Evolutionary conservation across 2,113 vertebrate species (phyloP).

Genomic region (Perccottus glenii): DNA sequence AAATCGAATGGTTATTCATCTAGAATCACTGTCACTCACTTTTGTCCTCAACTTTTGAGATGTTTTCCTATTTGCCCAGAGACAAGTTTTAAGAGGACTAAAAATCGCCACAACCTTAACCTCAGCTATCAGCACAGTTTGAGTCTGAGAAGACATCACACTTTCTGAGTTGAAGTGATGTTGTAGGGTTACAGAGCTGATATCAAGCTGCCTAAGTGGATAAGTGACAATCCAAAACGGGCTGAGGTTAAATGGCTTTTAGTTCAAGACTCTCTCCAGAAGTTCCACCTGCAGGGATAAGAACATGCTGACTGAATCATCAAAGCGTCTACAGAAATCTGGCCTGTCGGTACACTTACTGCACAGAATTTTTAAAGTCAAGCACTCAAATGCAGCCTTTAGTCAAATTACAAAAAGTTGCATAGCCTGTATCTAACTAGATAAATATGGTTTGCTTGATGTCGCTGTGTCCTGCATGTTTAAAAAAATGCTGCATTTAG

Average conservation of each 20-base stretch:
- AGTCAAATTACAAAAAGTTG: neutral
- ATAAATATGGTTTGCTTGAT: no score
- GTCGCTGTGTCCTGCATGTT: no score
- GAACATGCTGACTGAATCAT: constrained; percentile 33
- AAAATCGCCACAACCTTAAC: neutral
- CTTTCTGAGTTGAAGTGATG: neutral
- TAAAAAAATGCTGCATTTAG: no score
- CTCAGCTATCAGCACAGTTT: neutral
- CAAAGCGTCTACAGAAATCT: constrained; percentile 6
- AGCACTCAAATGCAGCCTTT: neutral
- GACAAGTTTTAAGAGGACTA: no score
- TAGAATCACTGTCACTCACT: no score
- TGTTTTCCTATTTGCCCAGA: no score
- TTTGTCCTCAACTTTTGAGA: neutral
- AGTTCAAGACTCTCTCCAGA: constrained; percentile 3
- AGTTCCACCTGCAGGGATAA: constrained; percentile 24
- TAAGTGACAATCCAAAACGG: constrained; percentile 9
- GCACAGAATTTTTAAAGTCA: neutral
- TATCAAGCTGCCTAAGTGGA: constrained; percentile 11
- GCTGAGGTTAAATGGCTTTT: constrained; percentile 15
- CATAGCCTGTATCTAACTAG: neutral
- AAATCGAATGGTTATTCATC: no score
- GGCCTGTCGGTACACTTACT: neutral
- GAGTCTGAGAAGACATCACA: constrained; percentile 1
- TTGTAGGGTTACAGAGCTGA: neutral